Percentiles rank a stretch among this genome's conserved stretches.
These are phyloP conservation scores for Rosalia funebris DNA, from an alignment of 2,888 invertebrate genomes.

Conservation along the genomic window DNA sequence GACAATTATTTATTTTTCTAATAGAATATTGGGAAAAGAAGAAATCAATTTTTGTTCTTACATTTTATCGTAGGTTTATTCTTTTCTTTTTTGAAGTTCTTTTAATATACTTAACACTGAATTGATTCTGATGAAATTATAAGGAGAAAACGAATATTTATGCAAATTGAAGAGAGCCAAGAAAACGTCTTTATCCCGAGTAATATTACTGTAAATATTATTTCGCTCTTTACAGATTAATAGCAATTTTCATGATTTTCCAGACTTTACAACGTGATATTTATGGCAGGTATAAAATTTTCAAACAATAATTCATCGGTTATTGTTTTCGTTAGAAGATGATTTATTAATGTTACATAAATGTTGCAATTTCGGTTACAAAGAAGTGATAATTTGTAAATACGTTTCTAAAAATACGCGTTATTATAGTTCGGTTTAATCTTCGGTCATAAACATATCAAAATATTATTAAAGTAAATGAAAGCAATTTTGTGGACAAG, in stretches of 20 bases:
- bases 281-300: slow-evolving; percentile 26
- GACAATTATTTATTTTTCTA: too few species aligned
- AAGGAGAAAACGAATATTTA: too few species aligned
- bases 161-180: too few species aligned
- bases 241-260: neutral
- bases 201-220: neutral
- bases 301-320: slow-evolving; percentile 19
- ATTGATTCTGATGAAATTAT: too few species aligned
- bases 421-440: slow-evolving; percentile 24
- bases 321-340: slow-evolving; percentile 25
- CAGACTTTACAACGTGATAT: slow-evolving; percentile 7
- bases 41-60: too few species aligned
- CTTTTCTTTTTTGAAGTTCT: too few species aligned
- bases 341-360: slow-evolving; percentile 25
- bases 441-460: slow-evolving; percentile 56
- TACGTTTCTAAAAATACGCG: slow-evolving; percentile 24
- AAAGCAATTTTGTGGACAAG: slow-evolving; percentile 55
- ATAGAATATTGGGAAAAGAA: too few species aligned
- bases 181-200: too few species aligned
- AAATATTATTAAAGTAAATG: slow-evolving; percentile 62
- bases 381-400: slow-evolving; percentile 34
- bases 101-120: too few species aligned
- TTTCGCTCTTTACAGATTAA: slow-evolving; percentile 9
- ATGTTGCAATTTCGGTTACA: slow-evolving; percentile 23
- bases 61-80: too few species aligned